phyloP scores from a whole-genome alignment of 1,140 invertebrate genomes.

The Atta cephalotes region DNA sequence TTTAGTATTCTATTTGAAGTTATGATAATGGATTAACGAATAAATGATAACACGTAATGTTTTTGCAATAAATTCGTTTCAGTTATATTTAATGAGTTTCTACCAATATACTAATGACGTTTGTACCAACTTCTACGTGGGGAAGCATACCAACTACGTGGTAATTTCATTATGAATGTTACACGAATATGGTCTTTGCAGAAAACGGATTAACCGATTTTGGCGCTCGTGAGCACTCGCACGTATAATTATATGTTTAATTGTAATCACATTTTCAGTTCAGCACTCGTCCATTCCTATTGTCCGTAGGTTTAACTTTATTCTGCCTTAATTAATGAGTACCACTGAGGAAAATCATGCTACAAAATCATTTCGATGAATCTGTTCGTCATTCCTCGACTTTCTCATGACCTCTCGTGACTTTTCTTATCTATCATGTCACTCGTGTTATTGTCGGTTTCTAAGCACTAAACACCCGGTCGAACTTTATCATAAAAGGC shows the following conservation, averaged over 20 bases:
- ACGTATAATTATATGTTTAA: constrained; percentile 44
- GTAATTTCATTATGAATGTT: constrained; percentile 55
- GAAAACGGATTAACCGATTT: constrained; percentile 53
- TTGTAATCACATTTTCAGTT: constrained; percentile 52
- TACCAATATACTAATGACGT: constrained; percentile 22
- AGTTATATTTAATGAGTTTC: constrained; percentile 32
- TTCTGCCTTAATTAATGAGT: constrained; percentile 30
- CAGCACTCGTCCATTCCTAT: constrained; percentile 18
- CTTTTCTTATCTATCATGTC: constrained; percentile 18
- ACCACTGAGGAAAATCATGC: background rate
- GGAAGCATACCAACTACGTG: background rate
- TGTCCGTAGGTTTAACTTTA: constrained; percentile 27
- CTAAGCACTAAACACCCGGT: constrained; percentile 19
- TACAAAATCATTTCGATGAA: background rate
- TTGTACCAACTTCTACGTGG: constrained; percentile 26
- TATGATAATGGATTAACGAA: background rate
- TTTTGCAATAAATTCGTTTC: background rate
- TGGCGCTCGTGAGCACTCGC: constrained; percentile 27
- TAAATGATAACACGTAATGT: constrained; percentile 27
- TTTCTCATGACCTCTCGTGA: constrained; percentile 43
- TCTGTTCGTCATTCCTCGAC: background rate
- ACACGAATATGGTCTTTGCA: constrained; percentile 53
- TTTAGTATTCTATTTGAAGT: background rate
- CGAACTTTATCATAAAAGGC: constrained; percentile 44
- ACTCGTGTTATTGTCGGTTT: constrained; percentile 14